These are phyloP conservation scores for Holothuria glaberrima DNA, from an alignment of 35 echinoderm and acorn worm species.

Conservation along the genomic window DNA sequence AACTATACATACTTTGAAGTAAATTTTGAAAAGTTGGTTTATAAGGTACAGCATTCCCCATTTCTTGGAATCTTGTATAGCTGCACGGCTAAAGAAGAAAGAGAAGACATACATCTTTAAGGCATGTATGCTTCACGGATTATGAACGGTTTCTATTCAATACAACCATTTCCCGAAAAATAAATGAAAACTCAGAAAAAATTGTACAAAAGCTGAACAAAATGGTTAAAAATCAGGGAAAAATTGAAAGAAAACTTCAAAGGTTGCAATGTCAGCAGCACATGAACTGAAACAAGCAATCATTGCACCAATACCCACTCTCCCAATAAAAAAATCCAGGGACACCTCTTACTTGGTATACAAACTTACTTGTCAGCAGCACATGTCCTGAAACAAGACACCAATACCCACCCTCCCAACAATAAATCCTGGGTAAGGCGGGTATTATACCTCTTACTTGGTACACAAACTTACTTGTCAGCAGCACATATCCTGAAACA, in stretches of 20 bases:
- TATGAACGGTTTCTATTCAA: neutral
- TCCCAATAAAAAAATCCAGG: too few species aligned
- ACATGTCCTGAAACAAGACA: constrained; percentile 95
- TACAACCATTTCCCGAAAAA: neutral
- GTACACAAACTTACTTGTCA: constrained; percentile 85
- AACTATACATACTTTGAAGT: constrained; percentile 88
- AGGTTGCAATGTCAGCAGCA: constrained; percentile 96
- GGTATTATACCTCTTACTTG: too few species aligned
- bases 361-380: constrained; percentile 89
- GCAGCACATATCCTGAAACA: constrained; percentile 97
- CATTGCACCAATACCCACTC: too few species aligned
- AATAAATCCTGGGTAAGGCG: too few species aligned
- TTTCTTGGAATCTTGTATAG: constrained; percentile 84
- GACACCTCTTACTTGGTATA: too few species aligned
- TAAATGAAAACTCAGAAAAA: neutral
- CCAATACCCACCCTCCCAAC: too few species aligned
- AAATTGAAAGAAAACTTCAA: too few species aligned
- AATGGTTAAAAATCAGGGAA: too few species aligned
- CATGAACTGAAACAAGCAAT: constrained; percentile 91
- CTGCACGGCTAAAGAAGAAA: constrained; percentile 72
- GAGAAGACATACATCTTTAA: neutral
- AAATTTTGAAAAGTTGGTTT: constrained; percentile 99
- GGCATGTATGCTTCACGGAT: neutral
- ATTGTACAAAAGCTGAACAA: neutral
- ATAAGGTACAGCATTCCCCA: constrained; percentile 98